Base-by-base conservation (phyloP, 2,113 vertebrate species). In the Henicopernis longicauda region DNA sequence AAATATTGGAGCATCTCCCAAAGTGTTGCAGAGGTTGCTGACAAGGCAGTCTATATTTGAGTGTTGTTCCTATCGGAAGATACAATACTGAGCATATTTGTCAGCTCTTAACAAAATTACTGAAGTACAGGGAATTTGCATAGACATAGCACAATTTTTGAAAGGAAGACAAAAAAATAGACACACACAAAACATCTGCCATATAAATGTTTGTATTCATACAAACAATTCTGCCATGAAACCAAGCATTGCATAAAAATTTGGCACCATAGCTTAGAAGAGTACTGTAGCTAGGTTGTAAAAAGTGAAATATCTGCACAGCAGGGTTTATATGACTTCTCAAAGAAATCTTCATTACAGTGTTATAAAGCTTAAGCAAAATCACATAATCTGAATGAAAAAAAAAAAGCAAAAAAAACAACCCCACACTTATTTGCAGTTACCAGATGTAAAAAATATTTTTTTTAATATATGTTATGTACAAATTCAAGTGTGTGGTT, bases 251-350 rank as follows among this genome's bases (percentile, higher is more conserved):
- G 50, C 52, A 58, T 93, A 89, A 81, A 94, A 86, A 49, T 18
- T 81, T 96, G 71, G 82, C 80, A 80, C 32, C 18, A 7, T 9
- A 71, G 11, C 31, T 76, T 70, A 34, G n/a, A 70, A 66, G 18
- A 77, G 11, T 50, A 34, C 73, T 87, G 42, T 58, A 77, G 42
- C 32, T 95, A 62, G n/a, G 32, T 20, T 89, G 32, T 93, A 94
- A 89, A 95, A 82, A 82, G 38, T 82, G 40, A 95, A 93, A 85
- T 89, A 93, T 77, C 83, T 94, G 32, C 58, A 80, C 58, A 70
- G 76, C 59, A 85, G 62, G 45, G 21, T 85, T 90, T 94, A 77
- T 89, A 79, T 69, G 36, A 36, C 70, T 94, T 87, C 91, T 62
- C 54, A 93, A 93, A 50, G 38, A 80, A 85, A 82, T 91, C 36